A percentile compares a stretch with the other conserved stretches of the same genome.
Evolutionary conservation across 2,888 invertebrate genomes (phyloP).

Genomic region (Hyppa rectilinea): DNA sequence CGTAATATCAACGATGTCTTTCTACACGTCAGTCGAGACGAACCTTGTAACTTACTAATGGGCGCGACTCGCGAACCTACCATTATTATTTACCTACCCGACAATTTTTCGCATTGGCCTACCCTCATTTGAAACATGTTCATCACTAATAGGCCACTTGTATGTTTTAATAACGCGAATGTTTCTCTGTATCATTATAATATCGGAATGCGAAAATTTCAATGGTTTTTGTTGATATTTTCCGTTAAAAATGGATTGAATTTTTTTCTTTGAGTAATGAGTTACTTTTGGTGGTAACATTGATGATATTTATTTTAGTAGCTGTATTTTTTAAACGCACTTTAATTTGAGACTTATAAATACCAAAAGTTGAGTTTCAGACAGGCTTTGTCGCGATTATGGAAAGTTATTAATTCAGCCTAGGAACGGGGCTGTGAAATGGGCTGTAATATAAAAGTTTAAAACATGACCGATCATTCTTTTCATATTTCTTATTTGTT

Average conservation of each 20-base stretch:
- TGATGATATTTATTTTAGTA: constrained; percentile 1
- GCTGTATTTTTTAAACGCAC: not conserved
- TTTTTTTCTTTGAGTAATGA: constrained; percentile 24
- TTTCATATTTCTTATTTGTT: not conserved
- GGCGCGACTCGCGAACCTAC: constrained; percentile 76
- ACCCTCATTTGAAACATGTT: constrained; percentile 73
- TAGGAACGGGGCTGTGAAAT: not conserved
- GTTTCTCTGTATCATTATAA: constrained; percentile 69
- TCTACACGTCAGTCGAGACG: constrained; percentile 74
- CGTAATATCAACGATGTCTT: constrained; percentile 63
- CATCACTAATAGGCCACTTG: constrained; percentile 86
- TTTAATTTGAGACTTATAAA: not conserved
- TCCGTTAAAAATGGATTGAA: constrained; percentile 24
- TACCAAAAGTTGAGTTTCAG: not conserved
- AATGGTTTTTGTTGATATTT: constrained; percentile 46
- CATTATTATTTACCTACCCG: constrained; percentile 77
- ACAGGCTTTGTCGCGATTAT: not conserved
- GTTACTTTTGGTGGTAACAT: not conserved
- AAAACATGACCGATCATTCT: not conserved
- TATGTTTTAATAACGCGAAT: constrained; percentile 73
- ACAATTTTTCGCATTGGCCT: constrained; percentile 75
- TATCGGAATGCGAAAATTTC: constrained; percentile 59
- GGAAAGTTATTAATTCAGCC: not conserved
- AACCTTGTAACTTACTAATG: constrained; percentile 81
- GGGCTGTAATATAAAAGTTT: not conserved